These are phyloP conservation scores for Molorchus minor DNA, from an alignment of 2,888 invertebrate genomes.

Conservation along the genomic window DNA sequence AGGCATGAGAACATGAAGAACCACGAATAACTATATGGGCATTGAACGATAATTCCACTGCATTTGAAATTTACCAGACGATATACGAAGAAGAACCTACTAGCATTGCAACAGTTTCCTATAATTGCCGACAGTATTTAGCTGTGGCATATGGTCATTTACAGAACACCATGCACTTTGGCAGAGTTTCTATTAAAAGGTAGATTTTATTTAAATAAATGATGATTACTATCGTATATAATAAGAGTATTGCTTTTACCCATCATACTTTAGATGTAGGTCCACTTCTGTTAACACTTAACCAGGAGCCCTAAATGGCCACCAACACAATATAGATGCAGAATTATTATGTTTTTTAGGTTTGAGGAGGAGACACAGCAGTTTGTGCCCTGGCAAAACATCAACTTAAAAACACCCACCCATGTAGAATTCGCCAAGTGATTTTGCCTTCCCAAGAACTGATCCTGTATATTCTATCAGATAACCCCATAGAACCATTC, in stretches of 20 bases:
- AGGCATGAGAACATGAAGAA: slow-evolving; percentile 34
- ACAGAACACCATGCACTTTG: slow-evolving; percentile 51
- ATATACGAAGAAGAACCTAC: slow-evolving; percentile 50
- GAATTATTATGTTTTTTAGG: no score
- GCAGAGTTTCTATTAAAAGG: slow-evolving; percentile 54
- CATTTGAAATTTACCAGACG: slow-evolving; percentile 51
- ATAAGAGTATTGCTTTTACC: no score
- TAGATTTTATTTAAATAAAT: no score
- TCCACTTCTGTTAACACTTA: no score
- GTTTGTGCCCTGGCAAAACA: slow-evolving; percentile 58
- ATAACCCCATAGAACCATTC: slow-evolving; percentile 58
- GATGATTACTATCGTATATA: no score
- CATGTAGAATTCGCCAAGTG: slow-evolving; percentile 60
- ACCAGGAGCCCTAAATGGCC: background rate
- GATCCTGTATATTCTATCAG: slow-evolving; percentile 60
- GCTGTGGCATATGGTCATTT: slow-evolving; percentile 55
- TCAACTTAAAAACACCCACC: slow-evolving; percentile 56
- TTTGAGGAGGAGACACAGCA: slow-evolving; percentile 43
- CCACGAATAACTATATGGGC: slow-evolving; percentile 52
- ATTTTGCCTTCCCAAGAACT: slow-evolving; percentile 61
- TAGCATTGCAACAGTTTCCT: slow-evolving; percentile 48
- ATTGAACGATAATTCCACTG: slow-evolving; percentile 38
- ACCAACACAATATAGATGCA: no score
- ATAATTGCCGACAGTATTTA: slow-evolving; percentile 50
- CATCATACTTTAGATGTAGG: no score